phyloP scores from a whole-genome alignment of 2,797 vertebrate species.

The Myripristis jacobus region DNA sequence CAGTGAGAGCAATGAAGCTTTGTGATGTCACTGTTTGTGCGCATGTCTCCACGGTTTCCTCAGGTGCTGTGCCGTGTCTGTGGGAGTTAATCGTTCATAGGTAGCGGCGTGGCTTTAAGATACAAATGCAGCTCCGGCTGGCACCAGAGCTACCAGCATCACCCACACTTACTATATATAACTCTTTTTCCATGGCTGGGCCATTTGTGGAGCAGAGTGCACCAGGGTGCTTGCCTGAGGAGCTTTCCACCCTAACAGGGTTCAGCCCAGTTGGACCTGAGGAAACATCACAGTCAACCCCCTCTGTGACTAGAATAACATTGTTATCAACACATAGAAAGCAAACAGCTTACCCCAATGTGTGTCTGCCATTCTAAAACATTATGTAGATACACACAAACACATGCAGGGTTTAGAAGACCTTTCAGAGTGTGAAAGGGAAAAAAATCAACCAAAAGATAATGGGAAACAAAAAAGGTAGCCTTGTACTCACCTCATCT shows the following conservation, averaged over 20 bases:
- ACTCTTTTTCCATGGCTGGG: constrained; percentile 82
- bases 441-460: constrained; percentile 1
- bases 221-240: constrained; percentile 74
- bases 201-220: constrained; percentile 81
- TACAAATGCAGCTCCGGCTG: constrained; percentile 79
- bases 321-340: constrained; percentile 44
- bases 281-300: constrained; percentile 60
- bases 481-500: too few species aligned
- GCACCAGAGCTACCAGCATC: constrained; percentile 78
- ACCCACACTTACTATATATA: constrained; percentile 85
- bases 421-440: too few species aligned
- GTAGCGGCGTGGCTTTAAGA: constrained; percentile 78
- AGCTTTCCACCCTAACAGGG: constrained; percentile 72
- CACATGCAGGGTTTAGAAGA: neutral
- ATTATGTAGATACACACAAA: constrained; percentile 6
- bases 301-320: constrained; percentile 56
- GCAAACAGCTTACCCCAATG: constrained; percentile 1
- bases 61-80: constrained; percentile 63
- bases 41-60: constrained; percentile 62
- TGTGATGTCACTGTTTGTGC: constrained; percentile 59
- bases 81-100: constrained; percentile 78
- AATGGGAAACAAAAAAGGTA: constrained; percentile 5
- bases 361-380: constrained; percentile 28
- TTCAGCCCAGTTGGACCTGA: constrained; percentile 57
- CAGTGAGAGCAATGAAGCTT: constrained; percentile 52